phyloP scores from a whole-genome alignment of 2,113 vertebrate genomes.

The Sisor rabdophorus region DNA sequence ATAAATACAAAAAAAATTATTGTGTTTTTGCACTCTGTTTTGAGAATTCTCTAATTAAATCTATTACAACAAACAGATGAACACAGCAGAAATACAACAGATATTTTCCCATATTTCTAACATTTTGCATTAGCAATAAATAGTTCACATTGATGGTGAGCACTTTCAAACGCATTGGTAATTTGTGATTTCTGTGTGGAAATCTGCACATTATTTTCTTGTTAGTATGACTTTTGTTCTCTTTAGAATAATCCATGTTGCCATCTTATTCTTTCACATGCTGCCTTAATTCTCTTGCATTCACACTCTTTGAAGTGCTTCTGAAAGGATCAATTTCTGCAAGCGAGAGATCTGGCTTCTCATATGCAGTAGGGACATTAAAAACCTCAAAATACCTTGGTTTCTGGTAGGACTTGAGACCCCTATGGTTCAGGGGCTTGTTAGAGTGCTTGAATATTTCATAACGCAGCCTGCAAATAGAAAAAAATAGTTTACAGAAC shows the following conservation, averaged over 20 bases:
- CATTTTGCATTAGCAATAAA: neutral
- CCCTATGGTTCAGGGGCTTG: conserved; percentile 49
- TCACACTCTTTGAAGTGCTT: conserved; percentile 46
- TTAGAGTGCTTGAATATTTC: conserved; percentile 55
- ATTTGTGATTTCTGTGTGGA: neutral
- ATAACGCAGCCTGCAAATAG: conserved; percentile 51
- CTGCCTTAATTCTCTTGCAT: conserved; percentile 8
- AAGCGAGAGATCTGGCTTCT: conserved; percentile 61
- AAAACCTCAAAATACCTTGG: conserved; percentile 59
- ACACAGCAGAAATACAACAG: neutral
- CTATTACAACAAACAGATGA: neutral
- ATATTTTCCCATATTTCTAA: neutral
- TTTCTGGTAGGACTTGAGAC: conserved; percentile 52
- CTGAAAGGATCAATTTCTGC: conserved; percentile 53
- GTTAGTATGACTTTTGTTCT: neutral
- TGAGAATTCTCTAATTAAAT: neutral
- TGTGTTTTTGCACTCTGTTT: neutral
- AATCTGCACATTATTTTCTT: neutral
- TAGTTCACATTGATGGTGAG: neutral
- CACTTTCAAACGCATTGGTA: neutral
- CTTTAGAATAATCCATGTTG: neutral
- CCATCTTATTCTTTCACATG: neutral
- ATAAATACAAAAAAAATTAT: no score
- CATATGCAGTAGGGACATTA: conserved; percentile 41
- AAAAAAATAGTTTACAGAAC: conserved; percentile 10